Evolutionary conservation across 2,113 vertebrate genomes (phyloP), one percentile per base, ranked within the genome.

Genomic region (Meriones unguiculatus): DNA sequence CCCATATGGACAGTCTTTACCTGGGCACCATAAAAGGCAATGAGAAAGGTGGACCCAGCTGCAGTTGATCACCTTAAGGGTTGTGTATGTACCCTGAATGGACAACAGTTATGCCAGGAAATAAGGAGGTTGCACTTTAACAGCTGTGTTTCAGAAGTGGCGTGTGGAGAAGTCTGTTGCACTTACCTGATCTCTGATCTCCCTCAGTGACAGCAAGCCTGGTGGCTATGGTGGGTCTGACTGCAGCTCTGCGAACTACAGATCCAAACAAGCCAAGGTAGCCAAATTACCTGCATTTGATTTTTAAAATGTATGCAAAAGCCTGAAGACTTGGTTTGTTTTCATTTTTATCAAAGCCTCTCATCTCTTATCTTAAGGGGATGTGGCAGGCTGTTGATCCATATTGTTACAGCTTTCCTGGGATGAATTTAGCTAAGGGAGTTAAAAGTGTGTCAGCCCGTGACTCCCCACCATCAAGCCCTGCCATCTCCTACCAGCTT

Each of bases 381-480:
- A 64, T 62, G 32, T 85, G 75, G 93, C 54, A 67, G 17, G 41
- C 52, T 93, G 12, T 91, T 69, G 25, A 82, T 77, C 35, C 67
- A 35, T 59, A 28, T 54, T 91, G 5, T 81, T 77, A 57, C 3
- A 65, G 24, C 11, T 70, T 46, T 85, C 70, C 64, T 93, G n/a
- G 35, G 75, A 64, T 72, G 87, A 91, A 67, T 93, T 89, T 93
- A 95, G 41, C 52, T 35, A 62, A 10, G 7, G 52, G 70, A 96
- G 41, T 93, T 87, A 89, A 75, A 96, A 87, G 73, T 85, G 7
- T 87, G 15, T n/a, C 38, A 91, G 46, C 50, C 50, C 78, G 84
- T 93, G 95, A 92, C 50, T 96, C 84, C 92, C 41, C 28, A 22
- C 87, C 35, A 57, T 97, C 92, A 93, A 96, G 87, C 82, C 59